Base-by-base conservation (phyloP, 2,797 vertebrate species). In the Myiotriccus ornatus region DNA sequence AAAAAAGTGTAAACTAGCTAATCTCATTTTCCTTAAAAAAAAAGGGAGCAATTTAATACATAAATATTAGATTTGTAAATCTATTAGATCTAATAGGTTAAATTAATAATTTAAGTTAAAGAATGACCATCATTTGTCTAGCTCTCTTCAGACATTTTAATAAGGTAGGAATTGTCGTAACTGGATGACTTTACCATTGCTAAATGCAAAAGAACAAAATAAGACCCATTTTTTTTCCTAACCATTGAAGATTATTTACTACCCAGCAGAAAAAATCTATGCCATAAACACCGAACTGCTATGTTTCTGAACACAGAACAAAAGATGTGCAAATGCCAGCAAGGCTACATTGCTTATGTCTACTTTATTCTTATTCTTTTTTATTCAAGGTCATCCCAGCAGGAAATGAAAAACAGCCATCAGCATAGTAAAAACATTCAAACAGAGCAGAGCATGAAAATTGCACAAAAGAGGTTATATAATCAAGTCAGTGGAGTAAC, bases 361-460 rank as follows among this genome's bases (percentile, higher is more conserved):
- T 97, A 96, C 91, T 97, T 96, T 96, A 97, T 96, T 92, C 95
- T 96, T 96, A 96, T 28, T 95, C 91, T 94, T 95, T 94, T 96
- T 96, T 78, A 96, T 97, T 97, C 94, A 97, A 96, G 95, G 97
- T 96, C 96, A 97, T 89, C 95, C 92, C 90, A 97, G 93, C 96
- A 97, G 96, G 94, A 97, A 98, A 98, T 97, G 96, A 96, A 97
- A 97, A 97, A 96, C 95, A 97, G 93, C 88, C 95, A 97, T 94
- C 90, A 96, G 95, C 88, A 94, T 57, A 95, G 94, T 84, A 96
- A 97, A 97, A 97, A 97, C 96, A 96, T 96, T 96, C 94, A 96
- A 96, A 96, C 94, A 94, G 97, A 95, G 92, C 88, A 97, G 95
- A 97, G 96, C 94, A 97, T 97, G 96, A 97, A 97, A 96, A 97